Conservation (phyloP, 2,888 invertebrate genomes). For the Drosophila affinis region DNA sequence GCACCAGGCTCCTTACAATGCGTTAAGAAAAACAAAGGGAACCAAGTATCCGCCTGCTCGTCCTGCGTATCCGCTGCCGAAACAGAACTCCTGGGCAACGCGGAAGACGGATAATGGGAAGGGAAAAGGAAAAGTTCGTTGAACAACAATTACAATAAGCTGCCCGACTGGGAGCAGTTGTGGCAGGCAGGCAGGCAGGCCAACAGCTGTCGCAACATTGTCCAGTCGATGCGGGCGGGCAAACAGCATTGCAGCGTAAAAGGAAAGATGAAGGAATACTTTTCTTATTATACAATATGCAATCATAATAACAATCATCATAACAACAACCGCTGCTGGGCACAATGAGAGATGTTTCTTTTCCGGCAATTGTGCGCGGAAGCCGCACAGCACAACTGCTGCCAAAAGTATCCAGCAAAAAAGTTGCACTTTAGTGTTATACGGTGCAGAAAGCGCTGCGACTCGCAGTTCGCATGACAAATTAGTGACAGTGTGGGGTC, state of each 20-base stretch:
- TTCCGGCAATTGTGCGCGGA: constrained; percentile 23
- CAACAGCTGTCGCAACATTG: constrained; percentile 22
- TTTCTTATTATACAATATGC: constrained; percentile 54
- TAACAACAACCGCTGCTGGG: constrained; percentile 53
- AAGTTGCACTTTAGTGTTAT: constrained; percentile 73
- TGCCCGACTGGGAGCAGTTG: constrained; percentile 1
- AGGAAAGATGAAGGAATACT: constrained; percentile 46
- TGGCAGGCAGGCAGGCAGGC: constrained; percentile 28
- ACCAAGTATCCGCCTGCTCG: constrained; percentile 6
- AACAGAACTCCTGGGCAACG: constrained; percentile 10
- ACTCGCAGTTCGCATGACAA: constrained; percentile 61
- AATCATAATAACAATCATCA: constrained; percentile 62
- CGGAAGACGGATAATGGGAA: constrained; percentile 2
- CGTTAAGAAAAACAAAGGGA: constrained; percentile 56
- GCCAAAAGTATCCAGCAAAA: constrained; percentile 64
- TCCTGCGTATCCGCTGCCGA: constrained; percentile 8
- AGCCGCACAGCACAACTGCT: constrained; percentile 40
- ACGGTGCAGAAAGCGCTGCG: constrained; percentile 67
- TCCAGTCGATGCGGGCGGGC: constrained; percentile 1
- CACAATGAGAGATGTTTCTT: constrained; percentile 68
- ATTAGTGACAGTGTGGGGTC: constrained; percentile 60
- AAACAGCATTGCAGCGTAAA: constrained; percentile 11
- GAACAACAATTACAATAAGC: constrained; percentile 75
- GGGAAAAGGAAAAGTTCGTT: constrained; percentile 61
- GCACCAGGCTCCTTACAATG: constrained; percentile 59